Conservation (phyloP, 2,113 vertebrate genomes). For the Crotalus helleri region DNA sequence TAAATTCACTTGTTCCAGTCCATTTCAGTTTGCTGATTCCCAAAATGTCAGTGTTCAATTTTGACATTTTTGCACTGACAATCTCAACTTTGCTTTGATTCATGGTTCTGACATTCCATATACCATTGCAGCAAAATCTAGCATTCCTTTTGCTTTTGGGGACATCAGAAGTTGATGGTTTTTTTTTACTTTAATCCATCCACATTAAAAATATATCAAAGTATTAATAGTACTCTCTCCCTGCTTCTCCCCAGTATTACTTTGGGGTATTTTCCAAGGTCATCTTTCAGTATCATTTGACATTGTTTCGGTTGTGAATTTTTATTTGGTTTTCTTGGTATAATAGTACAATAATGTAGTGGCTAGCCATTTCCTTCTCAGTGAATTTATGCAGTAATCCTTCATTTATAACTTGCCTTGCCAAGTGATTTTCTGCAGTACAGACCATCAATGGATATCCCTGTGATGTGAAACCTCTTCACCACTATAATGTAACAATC, state of each 20-base stretch:
- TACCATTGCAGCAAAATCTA: background rate
- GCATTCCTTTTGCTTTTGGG: background rate
- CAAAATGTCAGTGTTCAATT: background rate
- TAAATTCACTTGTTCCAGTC: background rate
- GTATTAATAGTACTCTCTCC: background rate
- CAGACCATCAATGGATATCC: background rate
- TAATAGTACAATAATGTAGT: background rate
- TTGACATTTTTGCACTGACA: background rate
- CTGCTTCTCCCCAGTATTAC: background rate
- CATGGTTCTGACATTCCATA: background rate
- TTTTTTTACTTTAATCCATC: background rate
- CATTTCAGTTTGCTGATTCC: background rate
- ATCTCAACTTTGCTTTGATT: background rate
- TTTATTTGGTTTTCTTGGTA: background rate
- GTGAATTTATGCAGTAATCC: background rate
- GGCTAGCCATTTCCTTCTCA: background rate
- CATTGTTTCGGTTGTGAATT: background rate
- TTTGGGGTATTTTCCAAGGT: background rate
- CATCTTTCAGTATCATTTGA: background rate
- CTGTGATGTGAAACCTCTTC: background rate
- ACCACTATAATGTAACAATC: background rate
- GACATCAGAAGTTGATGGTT: background rate
- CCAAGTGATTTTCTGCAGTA: background rate
- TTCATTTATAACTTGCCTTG: background rate
- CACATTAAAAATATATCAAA: background rate